These are phyloP conservation scores for Caerostris extrusa DNA, from an alignment of 1,140 invertebrate species.

Conservation along the genomic window DNA sequence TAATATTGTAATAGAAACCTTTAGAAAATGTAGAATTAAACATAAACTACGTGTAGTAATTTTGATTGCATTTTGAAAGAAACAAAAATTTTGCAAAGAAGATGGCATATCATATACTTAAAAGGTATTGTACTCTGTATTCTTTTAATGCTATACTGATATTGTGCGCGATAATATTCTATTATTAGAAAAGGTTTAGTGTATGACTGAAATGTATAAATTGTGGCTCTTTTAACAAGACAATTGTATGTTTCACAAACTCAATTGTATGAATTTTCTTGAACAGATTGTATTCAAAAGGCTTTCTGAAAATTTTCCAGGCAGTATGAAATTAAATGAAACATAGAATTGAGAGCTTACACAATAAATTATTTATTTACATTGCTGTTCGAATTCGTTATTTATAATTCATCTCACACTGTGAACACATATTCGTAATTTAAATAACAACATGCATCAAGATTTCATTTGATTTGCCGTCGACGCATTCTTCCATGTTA, in stretches of 20 bases:
- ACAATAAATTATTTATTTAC: conserved; percentile 58
- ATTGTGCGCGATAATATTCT: background rate
- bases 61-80: background rate
- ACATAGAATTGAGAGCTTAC: conserved; percentile 45
- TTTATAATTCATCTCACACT: conserved; percentile 4
- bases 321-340: conserved; percentile 20
- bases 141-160: background rate
- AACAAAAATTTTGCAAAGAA: background rate
- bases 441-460: background rate
- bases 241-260: background rate
- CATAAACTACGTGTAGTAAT: background rate
- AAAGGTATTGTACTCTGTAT: background rate
- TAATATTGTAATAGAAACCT: background rate
- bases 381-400: conserved; percentile 4
- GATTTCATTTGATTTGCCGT: background rate
- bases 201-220: background rate
- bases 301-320: conserved; percentile 31
- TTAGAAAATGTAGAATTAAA: background rate
- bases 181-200: conserved; percentile 12
- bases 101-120: conserved; percentile 26
- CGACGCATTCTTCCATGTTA: background rate
- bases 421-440: background rate
- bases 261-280: background rate
- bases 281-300: background rate
- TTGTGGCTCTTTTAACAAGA: background rate